Evolutionary conservation across 2,888 invertebrate species (phyloP).

Genomic region (Theodoxus fluviatilis): DNA sequence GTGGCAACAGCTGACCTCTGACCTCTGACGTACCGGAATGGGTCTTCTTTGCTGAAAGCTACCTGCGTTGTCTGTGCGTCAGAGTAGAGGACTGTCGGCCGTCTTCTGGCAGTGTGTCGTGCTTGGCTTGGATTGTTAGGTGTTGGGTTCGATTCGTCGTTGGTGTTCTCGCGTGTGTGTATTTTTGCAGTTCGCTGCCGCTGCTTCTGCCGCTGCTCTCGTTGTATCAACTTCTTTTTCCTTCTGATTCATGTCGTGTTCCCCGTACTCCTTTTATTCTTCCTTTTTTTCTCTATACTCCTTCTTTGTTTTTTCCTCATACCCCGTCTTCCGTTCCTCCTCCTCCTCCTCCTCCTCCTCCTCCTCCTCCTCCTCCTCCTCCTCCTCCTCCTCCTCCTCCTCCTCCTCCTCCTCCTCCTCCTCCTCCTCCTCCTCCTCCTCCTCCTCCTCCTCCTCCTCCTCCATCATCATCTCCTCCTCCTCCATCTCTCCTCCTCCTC

Average conservation of each 20-base stretch:
- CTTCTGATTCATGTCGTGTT: background rate
- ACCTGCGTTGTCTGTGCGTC: too few relatives aligned
- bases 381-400: background rate
- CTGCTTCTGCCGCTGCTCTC: too few relatives aligned
- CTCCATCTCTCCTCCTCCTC: background rate
- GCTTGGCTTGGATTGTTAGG: too few relatives aligned
- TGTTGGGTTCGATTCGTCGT: too few relatives aligned
- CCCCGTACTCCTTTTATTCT: background rate
- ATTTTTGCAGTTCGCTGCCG: too few relatives aligned
- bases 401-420: background rate
- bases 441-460: constrained; percentile 1
- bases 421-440: background rate
- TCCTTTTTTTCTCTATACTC: background rate
- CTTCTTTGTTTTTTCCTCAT: background rate
- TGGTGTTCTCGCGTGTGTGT: too few relatives aligned
- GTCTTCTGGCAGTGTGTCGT: too few relatives aligned
- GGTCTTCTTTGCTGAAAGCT: too few relatives aligned
- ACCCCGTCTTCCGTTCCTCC: background rate
- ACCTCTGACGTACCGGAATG: too few relatives aligned
- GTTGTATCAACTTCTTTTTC: too few relatives aligned
- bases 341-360: constrained; percentile 11
- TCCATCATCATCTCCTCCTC: constrained; percentile 8
- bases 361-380: background rate
- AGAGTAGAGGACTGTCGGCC: too few relatives aligned
- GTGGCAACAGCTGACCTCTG: too few relatives aligned